These are phyloP conservation scores for Malurus melanocephalus DNA, from an alignment of 2,113 vertebrate genomes.

Conservation along the genomic window DNA sequence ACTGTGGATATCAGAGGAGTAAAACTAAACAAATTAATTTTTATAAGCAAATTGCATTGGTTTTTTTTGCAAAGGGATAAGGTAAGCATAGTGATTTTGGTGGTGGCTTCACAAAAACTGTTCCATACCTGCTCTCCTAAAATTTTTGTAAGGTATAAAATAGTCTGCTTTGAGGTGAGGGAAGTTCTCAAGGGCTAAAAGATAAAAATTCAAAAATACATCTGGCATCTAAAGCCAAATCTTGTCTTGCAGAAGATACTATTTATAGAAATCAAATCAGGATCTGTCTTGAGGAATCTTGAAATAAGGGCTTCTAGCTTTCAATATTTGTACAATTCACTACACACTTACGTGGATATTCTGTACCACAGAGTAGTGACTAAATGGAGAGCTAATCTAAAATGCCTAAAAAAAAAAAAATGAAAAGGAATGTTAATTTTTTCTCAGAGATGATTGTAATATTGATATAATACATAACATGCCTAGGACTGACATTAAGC, in stretches of 20 bases:
- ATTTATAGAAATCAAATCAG: neutral
- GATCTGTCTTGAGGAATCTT: neutral
- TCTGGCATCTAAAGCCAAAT: neutral
- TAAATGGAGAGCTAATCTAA: neutral
- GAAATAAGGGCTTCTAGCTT: neutral
- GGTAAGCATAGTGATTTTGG: neutral
- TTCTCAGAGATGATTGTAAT: neutral
- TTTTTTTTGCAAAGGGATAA: neutral
- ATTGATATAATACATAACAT: neutral
- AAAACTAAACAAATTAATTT: neutral
- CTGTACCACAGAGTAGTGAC: neutral
- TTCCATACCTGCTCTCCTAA: neutral
- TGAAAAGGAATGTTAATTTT: neutral
- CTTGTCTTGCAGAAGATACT: neutral
- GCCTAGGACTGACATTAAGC: neutral
- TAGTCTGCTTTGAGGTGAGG: neutral
- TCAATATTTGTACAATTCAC: neutral
- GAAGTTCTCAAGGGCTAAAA: neutral
- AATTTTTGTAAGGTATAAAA: neutral
- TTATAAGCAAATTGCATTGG: neutral
- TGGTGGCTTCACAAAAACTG: neutral
- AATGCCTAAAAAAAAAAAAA: neutral
- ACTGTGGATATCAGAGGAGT: neutral
- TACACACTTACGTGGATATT: accelerated
- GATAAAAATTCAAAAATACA: neutral